Evolutionary conservation across 2,113 vertebrate species (phyloP).

Genomic region (Mastomys natalensis): DNA sequence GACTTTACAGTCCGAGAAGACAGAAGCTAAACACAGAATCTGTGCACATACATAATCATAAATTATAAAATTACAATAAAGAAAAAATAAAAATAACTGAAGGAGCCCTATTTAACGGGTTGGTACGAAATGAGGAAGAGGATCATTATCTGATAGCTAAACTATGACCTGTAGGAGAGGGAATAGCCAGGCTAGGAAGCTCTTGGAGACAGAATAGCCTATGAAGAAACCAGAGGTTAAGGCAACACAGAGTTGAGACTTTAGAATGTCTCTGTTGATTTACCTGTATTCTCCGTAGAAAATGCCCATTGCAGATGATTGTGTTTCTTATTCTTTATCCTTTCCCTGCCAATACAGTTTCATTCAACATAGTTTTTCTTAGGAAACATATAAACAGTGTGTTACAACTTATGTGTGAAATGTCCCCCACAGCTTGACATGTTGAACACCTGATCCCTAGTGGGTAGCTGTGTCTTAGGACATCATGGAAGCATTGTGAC

Average conservation of each 20-base stretch:
- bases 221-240: not conserved
- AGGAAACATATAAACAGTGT: not conserved
- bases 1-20: not conserved
- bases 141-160: not conserved
- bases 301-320: not conserved
- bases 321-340: not conserved
- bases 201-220: not conserved
- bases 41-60: not conserved
- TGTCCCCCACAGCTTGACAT: not conserved
- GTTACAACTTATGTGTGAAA: not conserved
- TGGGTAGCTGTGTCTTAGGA: not conserved
- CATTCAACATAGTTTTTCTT: not conserved
- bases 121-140: not conserved
- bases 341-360: not conserved
- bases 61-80: not conserved
- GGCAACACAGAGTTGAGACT: not conserved
- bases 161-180: not conserved
- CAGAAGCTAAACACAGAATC: not conserved
- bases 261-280: not conserved
- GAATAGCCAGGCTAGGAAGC: not conserved
- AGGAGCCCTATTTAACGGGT: not conserved
- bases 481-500: not conserved
- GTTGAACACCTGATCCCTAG: not conserved
- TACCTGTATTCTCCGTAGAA: constrained; percentile 19
- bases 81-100: constrained; percentile 20